Conservation (phyloP, 2,113 vertebrate species). For the Asarcornis scutulata region DNA sequence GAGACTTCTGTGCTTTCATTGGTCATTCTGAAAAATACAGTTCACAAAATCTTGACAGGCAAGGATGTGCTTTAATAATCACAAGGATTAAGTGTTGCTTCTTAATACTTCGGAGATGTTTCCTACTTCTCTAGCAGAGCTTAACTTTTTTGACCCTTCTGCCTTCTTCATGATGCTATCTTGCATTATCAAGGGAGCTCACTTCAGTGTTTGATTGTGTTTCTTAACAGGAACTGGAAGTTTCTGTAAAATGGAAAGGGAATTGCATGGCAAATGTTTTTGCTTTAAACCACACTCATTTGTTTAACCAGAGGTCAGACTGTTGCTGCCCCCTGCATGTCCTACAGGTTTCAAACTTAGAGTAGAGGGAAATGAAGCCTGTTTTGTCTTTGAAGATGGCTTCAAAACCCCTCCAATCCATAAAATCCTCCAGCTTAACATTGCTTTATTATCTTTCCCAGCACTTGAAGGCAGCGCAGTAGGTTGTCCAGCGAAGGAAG, state of each 20-base stretch:
- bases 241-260: background rate
- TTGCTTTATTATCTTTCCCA: background rate
- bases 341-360: background rate
- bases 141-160: slow-evolving; percentile 15
- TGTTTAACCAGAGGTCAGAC: background rate
- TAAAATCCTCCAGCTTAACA: background rate
- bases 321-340: background rate
- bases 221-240: background rate
- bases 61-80: background rate
- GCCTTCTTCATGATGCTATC: background rate
- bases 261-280: background rate
- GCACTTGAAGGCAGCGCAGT: background rate
- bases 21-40: background rate
- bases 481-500: background rate
- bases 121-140: background rate
- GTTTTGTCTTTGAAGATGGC: background rate
- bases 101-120: background rate
- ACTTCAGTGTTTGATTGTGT: background rate
- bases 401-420: background rate
- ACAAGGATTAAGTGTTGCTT: background rate
- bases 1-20: background rate
- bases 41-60: background rate
- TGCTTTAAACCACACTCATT: background rate
- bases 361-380: background rate
- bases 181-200: background rate